Evolutionary conservation across 2,888 invertebrate species (phyloP).

Genomic region (Drosophila mimica): DNA sequence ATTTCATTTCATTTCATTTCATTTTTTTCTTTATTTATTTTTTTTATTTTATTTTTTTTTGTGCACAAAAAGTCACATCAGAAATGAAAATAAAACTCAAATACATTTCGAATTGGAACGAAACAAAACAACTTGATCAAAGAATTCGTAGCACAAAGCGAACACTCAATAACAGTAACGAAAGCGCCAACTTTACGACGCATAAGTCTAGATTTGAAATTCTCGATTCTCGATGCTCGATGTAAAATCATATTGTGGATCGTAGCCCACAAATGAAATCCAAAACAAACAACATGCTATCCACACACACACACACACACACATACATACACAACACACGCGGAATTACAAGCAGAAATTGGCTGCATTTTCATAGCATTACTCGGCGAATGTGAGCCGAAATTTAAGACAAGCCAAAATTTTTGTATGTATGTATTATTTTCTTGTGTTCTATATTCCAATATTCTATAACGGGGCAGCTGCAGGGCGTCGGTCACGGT

Average conservation of each 20-base stretch:
- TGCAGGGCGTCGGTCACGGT: constrained; percentile 28
- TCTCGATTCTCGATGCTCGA: background rate
- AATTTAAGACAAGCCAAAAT: constrained; percentile 14
- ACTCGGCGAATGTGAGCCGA: constrained; percentile 20
- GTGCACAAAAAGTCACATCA: constrained; percentile 36
- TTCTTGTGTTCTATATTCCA: constrained; percentile 7
- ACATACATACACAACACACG: too few species aligned
- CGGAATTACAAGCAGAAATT: background rate
- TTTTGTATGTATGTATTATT: background rate
- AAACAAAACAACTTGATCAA: constrained; percentile 25
- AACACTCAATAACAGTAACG: constrained; percentile 10
- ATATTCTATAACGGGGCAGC: constrained; percentile 33
- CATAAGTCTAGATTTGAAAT: background rate
- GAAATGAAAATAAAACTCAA: constrained; percentile 39
- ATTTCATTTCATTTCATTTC: constrained; percentile 14
- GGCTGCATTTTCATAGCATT: background rate
- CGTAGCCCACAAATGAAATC: background rate
- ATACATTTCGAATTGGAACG: constrained; percentile 38
- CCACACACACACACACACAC: background rate
- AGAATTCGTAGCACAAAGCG: constrained; percentile 5
- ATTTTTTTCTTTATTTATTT: constrained; percentile 11
- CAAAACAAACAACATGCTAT: background rate
- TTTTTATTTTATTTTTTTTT: constrained; percentile 1
- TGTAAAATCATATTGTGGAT: background rate
- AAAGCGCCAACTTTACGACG: constrained; percentile 3